These are phyloP conservation scores for Ardeotis arabs DNA, from an alignment of 2,113 vertebrate genomes.

Conservation along the genomic window DNA sequence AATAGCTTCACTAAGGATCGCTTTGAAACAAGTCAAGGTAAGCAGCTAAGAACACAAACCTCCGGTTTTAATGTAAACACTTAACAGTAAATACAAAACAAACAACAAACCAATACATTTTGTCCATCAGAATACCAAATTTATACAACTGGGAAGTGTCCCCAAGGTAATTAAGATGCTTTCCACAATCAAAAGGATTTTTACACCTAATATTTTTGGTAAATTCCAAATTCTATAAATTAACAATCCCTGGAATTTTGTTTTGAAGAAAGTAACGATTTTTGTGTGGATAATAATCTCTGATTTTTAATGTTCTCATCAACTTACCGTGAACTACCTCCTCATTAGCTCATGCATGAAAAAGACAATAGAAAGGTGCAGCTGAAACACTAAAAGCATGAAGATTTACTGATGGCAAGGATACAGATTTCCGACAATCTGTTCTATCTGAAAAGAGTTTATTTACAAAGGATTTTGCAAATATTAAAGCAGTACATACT, in stretches of 20 bases:
- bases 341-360: neutral
- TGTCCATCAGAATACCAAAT: neutral
- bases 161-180: neutral
- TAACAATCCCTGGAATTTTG: neutral
- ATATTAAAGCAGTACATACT: neutral
- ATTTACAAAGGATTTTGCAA: neutral
- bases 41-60: neutral
- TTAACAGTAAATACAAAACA: neutral
- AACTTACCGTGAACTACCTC: neutral
- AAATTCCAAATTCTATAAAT: neutral
- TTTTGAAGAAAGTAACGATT: neutral
- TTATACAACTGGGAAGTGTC: neutral
- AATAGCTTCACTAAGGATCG: neutral
- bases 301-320: neutral
- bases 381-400: neutral
- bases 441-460: neutral
- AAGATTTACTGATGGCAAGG: neutral
- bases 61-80: neutral
- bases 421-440: neutral
- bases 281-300: neutral
- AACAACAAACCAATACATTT: neutral
- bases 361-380: neutral
- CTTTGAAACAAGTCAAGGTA: neutral
- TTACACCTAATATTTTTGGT: neutral
- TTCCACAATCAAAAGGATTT: neutral